Evolutionary conservation across 1,140 invertebrate species (phyloP).

Genomic region (Drosophila orosa): DNA sequence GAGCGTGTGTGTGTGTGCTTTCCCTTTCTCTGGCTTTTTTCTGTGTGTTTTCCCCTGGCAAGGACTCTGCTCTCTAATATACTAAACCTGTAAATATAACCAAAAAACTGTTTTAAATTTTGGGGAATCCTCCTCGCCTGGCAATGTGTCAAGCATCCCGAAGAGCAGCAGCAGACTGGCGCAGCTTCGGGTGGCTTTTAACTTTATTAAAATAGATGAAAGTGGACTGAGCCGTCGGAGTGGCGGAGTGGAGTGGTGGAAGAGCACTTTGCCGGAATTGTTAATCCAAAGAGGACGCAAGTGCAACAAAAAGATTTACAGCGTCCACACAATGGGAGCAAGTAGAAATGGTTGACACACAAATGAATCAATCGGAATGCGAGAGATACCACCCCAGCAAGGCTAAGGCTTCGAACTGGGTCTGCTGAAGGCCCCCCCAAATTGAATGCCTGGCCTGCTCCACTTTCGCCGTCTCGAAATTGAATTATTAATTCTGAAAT

Average conservation of each 20-base stretch:
- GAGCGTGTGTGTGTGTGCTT: conserved; percentile 26
- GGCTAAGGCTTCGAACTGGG: conserved; percentile 1
- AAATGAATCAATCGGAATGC: conserved; percentile 61
- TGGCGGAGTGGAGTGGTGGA: background rate
- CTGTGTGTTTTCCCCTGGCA: background rate
- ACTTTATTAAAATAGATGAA: conserved; percentile 74
- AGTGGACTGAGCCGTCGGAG: conserved; percentile 29
- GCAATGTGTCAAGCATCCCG: conserved; percentile 54
- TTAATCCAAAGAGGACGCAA: conserved; percentile 43
- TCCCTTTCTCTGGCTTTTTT: conserved; percentile 24
- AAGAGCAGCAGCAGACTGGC: conserved; percentile 11
- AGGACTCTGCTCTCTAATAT: conserved; percentile 40
- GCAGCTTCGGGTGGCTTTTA: conserved; percentile 64
- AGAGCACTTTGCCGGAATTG: conserved; percentile 53
- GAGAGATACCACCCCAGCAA: conserved; percentile 14
- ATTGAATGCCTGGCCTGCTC: conserved; percentile 32
- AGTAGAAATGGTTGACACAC: conserved; percentile 39
- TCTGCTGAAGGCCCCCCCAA: conserved; percentile 18
- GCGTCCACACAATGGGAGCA: conserved; percentile 40
- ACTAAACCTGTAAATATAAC: conserved; percentile 43
- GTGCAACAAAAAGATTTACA: conserved; percentile 62
- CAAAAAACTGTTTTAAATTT: conserved; percentile 58
- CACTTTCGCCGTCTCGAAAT: conserved; percentile 44
- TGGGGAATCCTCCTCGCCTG: conserved; percentile 40
- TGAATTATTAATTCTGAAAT: conserved; percentile 59